Conservation (phyloP, 2,797 vertebrate genomes). For the Rousettus madagascariensis region DNA sequence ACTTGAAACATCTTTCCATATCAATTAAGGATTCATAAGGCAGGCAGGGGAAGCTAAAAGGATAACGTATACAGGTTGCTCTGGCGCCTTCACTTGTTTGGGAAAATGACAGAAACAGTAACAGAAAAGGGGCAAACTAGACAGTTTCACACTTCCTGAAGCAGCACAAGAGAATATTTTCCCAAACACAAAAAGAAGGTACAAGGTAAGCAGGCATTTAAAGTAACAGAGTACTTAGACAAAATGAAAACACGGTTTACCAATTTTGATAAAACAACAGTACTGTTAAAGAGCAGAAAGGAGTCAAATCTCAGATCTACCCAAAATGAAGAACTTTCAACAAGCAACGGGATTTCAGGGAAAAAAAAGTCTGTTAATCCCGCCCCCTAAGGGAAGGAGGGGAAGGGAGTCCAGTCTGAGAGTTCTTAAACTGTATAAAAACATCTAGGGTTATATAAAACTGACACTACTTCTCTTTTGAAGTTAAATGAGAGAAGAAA, state of each 20-base stretch:
- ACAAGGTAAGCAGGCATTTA: neutral
- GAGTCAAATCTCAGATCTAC: neutral
- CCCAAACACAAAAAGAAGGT: neutral
- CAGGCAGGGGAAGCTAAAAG: neutral
- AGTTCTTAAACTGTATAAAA: neutral
- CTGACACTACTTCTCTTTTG: neutral
- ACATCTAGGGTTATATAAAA: neutral
- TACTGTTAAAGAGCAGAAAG: neutral
- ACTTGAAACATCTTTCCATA: neutral
- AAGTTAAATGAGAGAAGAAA: conserved; percentile 7
- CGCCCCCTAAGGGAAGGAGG: neutral
- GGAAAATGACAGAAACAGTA: neutral
- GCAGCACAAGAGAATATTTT: neutral
- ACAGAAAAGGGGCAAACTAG: neutral
- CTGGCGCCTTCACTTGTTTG: neutral
- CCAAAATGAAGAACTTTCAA: neutral
- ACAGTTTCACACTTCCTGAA: neutral
- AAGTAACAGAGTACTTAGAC: neutral
- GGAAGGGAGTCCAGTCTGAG: neutral
- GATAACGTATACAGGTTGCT: neutral
- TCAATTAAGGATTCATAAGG: neutral
- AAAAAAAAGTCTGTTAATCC: neutral
- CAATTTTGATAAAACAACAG: neutral
- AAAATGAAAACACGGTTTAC: conserved; percentile 14
- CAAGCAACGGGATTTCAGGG: neutral